phyloP scores from a whole-genome alignment of 2,888 invertebrate genomes.

The Diarsia brunnea region DNA sequence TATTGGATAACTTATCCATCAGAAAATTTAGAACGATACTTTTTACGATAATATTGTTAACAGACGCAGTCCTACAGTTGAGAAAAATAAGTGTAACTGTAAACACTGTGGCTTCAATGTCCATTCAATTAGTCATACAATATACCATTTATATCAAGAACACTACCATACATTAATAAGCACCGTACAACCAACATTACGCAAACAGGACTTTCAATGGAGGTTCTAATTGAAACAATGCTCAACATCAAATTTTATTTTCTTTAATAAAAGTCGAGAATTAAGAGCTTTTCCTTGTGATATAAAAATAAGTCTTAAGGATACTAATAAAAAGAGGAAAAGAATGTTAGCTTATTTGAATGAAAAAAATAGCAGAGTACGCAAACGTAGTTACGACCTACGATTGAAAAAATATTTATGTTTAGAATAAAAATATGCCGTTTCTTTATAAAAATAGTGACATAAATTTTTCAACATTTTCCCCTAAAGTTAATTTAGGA shows the following conservation, averaged over 20 bases:
- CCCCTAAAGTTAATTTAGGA: neutral
- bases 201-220: constrained; percentile 26
- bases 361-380: constrained; percentile 18
- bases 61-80: no score
- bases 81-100: no score
- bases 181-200: constrained; percentile 1
- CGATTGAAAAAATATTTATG: constrained; percentile 20
- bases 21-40: neutral
- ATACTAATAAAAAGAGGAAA: constrained; percentile 42
- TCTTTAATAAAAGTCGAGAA: constrained; percentile 43
- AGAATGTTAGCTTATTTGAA: constrained; percentile 40
- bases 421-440: neutral
- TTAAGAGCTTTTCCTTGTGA: constrained; percentile 46
- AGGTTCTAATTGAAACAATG: constrained; percentile 52
- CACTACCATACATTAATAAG: neutral
- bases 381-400: constrained; percentile 12
- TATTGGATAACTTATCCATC: neutral
- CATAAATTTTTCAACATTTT: neutral
- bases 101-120: neutral
- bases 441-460: constrained; percentile 1
- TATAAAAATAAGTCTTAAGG: constrained; percentile 44
- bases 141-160: neutral
- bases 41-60: neutral
- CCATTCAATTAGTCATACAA: neutral
- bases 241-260: constrained; percentile 45